phyloP scores from a whole-genome alignment of 2,113 vertebrate genomes.

The Gasterosteus aculeatus region DNA sequence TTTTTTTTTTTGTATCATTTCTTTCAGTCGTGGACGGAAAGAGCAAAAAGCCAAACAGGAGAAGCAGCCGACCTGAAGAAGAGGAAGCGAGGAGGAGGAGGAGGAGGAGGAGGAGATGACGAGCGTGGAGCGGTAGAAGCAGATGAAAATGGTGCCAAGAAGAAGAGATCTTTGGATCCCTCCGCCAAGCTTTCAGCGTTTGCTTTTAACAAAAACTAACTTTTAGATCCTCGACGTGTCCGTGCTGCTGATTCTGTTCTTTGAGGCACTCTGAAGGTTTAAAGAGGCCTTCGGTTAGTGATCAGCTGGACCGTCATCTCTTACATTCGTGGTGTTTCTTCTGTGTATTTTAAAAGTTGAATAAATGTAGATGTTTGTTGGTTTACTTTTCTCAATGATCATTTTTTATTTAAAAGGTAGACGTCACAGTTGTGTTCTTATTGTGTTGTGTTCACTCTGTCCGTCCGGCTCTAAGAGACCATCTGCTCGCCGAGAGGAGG shows the following conservation, averaged over 20 bases:
- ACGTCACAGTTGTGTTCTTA: not conserved
- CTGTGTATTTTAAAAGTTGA: constrained; percentile 49
- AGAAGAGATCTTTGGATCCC: constrained; percentile 80
- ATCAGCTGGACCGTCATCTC: not conserved
- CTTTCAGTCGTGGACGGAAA: constrained; percentile 87
- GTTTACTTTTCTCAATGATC: not conserved
- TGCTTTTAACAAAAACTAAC: constrained; percentile 87
- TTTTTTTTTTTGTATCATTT: not conserved
- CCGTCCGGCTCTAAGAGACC: no score
- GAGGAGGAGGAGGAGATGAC: constrained; percentile 36
- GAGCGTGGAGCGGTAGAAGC: constrained; percentile 45
- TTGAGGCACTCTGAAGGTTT: constrained; percentile 3
- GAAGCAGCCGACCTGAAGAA: constrained; percentile 85
- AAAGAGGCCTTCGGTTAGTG: not conserved
- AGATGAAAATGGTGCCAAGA: constrained; percentile 82
- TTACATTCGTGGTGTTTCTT: not conserved
- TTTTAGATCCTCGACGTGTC: not conserved
- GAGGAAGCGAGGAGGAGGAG: constrained; percentile 80
- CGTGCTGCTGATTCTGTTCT: not conserved
- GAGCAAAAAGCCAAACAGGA: constrained; percentile 79
- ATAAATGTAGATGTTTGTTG: constrained; percentile 54
- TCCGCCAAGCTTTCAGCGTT: constrained; percentile 88
- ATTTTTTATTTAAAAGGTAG: not conserved
- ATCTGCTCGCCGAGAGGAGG: not conserved
- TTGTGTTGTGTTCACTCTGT: not conserved